phyloP scores from a whole-genome alignment of 1,140 invertebrate genomes.

The Nylanderia fulva region DNA sequence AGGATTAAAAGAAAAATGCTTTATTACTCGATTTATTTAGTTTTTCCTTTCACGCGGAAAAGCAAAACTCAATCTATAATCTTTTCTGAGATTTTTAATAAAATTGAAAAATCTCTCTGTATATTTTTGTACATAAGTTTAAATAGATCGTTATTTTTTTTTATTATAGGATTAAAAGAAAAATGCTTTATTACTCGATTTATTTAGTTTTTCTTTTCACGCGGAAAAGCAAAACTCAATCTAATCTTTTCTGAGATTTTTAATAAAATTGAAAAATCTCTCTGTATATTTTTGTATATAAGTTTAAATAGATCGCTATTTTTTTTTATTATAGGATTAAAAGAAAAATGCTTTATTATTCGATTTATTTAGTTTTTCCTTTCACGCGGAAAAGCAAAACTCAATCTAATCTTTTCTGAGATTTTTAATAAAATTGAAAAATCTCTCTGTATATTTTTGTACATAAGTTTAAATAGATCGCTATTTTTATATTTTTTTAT shows the following conservation, averaged over 20 bases:
- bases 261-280: background rate
- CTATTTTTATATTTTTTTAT: too few relatives aligned
- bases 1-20: too few relatives aligned
- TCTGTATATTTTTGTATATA: background rate
- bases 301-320: background rate
- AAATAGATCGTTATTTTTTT: background rate
- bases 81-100: background rate
- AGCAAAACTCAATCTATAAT: background rate
- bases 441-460: background rate
- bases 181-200: slow-evolving; percentile 16
- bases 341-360: slow-evolving; percentile 25
- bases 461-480: background rate
- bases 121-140: background rate
- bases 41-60: background rate
- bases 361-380: background rate
- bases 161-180: too few relatives aligned
- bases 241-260: background rate
- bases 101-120: background rate
- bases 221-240: background rate
- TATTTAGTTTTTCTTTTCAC: background rate
- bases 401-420: background rate
- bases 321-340: too few relatives aligned
- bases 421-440: background rate
- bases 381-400: background rate
- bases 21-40: slow-evolving; percentile 9